phyloP scores from a whole-genome alignment of 2,113 vertebrate species.

The Turnix velox region DNA sequence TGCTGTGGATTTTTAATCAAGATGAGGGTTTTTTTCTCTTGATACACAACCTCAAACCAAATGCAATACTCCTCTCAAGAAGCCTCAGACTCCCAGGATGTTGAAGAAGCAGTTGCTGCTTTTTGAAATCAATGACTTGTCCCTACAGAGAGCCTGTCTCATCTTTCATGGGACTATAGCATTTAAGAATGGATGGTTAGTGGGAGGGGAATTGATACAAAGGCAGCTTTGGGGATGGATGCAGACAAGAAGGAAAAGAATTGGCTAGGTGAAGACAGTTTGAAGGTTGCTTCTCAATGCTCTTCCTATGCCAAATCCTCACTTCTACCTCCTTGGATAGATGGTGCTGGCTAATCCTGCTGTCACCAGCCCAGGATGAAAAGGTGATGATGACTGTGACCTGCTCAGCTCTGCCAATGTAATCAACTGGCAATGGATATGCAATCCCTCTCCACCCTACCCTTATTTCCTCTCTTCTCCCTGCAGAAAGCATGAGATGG shows the following conservation, averaged over 20 bases:
- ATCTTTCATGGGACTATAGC: neutral
- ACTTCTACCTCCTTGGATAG: neutral
- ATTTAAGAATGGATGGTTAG: neutral
- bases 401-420: neutral
- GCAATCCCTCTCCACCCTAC: neutral
- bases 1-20: neutral
- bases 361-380: neutral
- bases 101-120: neutral
- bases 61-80: neutral
- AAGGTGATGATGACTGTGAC: neutral
- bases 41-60: neutral
- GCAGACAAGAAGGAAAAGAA: neutral
- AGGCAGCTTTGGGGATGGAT: neutral
- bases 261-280: neutral
- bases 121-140: accelerated
- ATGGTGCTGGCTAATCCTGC: neutral
- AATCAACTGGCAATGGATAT: neutral
- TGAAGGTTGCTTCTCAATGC: neutral
- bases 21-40: neutral
- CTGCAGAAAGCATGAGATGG: neutral
- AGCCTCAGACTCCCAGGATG: neutral
- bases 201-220: neutral
- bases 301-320: neutral
- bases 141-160: neutral
- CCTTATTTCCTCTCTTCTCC: neutral